Percentiles rank a stretch among this genome's conserved stretches.
These are phyloP conservation scores for Anaspis maculata DNA, from an alignment of 2,888 invertebrate species.

Conservation along the genomic window DNA sequence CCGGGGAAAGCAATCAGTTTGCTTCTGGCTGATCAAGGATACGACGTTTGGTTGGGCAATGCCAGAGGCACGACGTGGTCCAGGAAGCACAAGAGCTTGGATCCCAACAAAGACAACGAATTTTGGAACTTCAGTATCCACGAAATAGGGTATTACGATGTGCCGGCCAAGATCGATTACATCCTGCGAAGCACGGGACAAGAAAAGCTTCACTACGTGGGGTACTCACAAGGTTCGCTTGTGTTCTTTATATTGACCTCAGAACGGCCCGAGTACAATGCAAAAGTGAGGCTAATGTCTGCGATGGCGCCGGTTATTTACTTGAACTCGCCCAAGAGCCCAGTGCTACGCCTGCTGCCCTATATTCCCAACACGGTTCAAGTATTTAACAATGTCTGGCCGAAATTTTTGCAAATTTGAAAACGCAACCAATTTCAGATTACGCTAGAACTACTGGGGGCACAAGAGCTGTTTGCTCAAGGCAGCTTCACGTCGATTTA, in stretches of 20 bases:
- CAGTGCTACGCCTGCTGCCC: too few species aligned
- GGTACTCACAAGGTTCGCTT: constrained; percentile 57
- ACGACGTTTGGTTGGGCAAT: constrained; percentile 58
- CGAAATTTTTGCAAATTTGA: too few species aligned
- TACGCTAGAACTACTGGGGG: not conserved
- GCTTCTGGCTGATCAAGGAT: constrained; percentile 29
- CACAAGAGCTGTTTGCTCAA: not conserved
- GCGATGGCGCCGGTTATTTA: too few species aligned
- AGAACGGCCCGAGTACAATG: constrained; percentile 51
- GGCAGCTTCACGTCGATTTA: constrained; percentile 1
- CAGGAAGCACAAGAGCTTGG: constrained; percentile 39
- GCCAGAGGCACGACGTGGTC: constrained; percentile 63
- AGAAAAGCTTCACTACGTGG: constrained; percentile 59
- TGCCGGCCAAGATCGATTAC: constrained; percentile 70
- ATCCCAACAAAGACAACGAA: constrained; percentile 1
- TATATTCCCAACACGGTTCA: too few species aligned
- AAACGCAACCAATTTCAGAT: too few species aligned
- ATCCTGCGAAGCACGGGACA: constrained; percentile 48
- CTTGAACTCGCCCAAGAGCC: too few species aligned
- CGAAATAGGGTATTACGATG: constrained; percentile 65
- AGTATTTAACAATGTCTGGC: too few species aligned
- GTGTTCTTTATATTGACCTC: constrained; percentile 55
- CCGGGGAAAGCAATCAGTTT: not conserved
- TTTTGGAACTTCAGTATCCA: constrained; percentile 49
- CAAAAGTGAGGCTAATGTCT: constrained; percentile 53